A percentile compares a stretch with the other conserved stretches of the same genome.
Evolutionary conservation across 2,888 invertebrate genomes (phyloP).

Genomic region (Eurytoma californica): DNA sequence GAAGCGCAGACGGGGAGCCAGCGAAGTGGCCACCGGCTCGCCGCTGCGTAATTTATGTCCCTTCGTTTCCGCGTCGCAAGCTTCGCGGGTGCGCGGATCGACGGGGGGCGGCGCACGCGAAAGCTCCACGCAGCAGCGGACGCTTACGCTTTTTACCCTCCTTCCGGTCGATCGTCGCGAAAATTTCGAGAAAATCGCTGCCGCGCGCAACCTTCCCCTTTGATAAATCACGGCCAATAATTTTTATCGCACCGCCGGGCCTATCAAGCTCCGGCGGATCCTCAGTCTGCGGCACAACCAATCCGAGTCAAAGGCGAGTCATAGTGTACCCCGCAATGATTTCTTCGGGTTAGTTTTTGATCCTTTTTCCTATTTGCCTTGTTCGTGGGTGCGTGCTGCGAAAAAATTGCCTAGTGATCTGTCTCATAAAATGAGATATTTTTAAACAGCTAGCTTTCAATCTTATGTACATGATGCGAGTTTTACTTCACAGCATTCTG

Average conservation of each 20-base stretch:
- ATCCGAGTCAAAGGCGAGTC: constrained; percentile 54
- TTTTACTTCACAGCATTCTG: too few species aligned
- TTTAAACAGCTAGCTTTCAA: too few species aligned
- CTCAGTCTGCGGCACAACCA: constrained; percentile 13
- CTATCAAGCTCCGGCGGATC: constrained; percentile 51
- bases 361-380: constrained; percentile 27
- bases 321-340: constrained; percentile 60
- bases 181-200: constrained; percentile 72
- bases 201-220: constrained; percentile 54
- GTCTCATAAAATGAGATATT: too few species aligned
- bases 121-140: constrained; percentile 59
- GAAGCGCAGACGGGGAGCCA: constrained; percentile 56
- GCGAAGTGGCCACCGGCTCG: constrained; percentile 63
- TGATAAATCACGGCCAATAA: constrained; percentile 70
- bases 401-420: too few species aligned
- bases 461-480: too few species aligned
- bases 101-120: constrained; percentile 65
- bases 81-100: constrained; percentile 64
- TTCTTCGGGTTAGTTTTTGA: constrained; percentile 64
- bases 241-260: constrained; percentile 64
- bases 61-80: constrained; percentile 72
- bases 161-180: constrained; percentile 61
- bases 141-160: not conserved
- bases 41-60: constrained; percentile 72
- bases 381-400: too few species aligned